These are phyloP conservation scores for Mesorhabditis spiculigera DNA, from an alignment of 2,888 invertebrate species.

Conservation along the genomic window DNA sequence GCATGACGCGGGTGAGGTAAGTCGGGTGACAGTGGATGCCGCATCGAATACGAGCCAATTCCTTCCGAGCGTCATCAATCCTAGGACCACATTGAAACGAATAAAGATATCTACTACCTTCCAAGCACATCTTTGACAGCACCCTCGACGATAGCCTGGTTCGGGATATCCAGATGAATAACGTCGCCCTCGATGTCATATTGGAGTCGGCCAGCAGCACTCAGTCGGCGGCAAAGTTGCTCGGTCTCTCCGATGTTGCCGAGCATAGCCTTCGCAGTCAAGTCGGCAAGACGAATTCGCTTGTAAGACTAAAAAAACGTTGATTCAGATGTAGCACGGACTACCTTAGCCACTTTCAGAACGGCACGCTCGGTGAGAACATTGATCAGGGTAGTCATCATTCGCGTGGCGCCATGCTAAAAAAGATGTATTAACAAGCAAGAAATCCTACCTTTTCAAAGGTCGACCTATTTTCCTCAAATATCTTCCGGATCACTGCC, in stretches of 20 bases:
- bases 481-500: background rate
- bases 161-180: background rate
- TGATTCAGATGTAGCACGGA: background rate
- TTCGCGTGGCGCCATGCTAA: background rate
- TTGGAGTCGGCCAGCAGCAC: background rate
- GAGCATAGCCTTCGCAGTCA: no score
- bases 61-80: background rate
- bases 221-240: background rate
- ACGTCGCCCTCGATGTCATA: background rate
- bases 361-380: background rate
- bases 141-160: background rate
- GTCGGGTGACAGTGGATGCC: conserved; percentile 1
- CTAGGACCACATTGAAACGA: background rate
- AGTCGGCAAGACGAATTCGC: no score
- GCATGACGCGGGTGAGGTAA: background rate
- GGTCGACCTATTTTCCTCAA: background rate
- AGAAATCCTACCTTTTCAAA: background rate
- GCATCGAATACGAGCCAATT: background rate
- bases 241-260: background rate
- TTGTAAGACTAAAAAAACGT: no score
- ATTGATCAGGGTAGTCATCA: background rate
- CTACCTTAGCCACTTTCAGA: background rate
- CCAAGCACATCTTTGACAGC: conserved; percentile 1
- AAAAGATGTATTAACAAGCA: background rate
- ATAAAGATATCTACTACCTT: background rate